Conservation (phyloP, 2,797 vertebrate genomes). For the Syngnathus rostellatus region DNA sequence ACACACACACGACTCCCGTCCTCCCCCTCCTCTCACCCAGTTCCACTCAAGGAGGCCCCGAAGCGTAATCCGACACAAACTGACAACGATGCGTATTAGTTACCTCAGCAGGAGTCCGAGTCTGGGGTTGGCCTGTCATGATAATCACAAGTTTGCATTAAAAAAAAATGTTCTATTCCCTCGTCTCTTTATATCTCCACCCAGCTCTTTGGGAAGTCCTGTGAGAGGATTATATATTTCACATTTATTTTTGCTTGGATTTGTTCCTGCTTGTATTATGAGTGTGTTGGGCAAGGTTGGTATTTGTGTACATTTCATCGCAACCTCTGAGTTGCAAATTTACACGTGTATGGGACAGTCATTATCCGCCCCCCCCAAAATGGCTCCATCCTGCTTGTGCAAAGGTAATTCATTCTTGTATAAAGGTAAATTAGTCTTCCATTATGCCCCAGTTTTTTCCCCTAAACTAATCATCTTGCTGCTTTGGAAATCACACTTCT, state of each 20-base stretch:
- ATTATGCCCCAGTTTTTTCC: no score
- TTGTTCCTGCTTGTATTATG: no score
- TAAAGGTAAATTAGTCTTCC: no score
- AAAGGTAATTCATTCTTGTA: no score
- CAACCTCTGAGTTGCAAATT: no score
- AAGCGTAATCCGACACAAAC: constrained; percentile 57
- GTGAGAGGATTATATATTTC: not conserved
- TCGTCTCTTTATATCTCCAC: not conserved
- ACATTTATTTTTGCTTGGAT: no score
- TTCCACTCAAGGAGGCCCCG: constrained; percentile 34
- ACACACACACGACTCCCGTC: constrained; percentile 9
- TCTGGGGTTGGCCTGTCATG: constrained; percentile 41
- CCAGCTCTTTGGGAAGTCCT: not conserved
- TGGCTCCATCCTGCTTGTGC: no score
- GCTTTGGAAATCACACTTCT: constrained; percentile 5
- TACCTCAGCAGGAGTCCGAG: constrained; percentile 41
- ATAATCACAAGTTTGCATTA: constrained; percentile 37
- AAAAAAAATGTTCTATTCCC: constrained; percentile 20
- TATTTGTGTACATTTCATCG: no score
- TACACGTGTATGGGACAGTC: no score
- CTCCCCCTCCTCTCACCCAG: constrained; percentile 24
- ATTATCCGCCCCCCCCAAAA: no score
- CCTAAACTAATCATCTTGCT: no score
- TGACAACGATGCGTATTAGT: constrained; percentile 53
- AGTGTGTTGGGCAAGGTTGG: no score